Evolutionary conservation across 2,113 vertebrate genomes (phyloP).

Genomic region (Chinchilla lanigera): DNA sequence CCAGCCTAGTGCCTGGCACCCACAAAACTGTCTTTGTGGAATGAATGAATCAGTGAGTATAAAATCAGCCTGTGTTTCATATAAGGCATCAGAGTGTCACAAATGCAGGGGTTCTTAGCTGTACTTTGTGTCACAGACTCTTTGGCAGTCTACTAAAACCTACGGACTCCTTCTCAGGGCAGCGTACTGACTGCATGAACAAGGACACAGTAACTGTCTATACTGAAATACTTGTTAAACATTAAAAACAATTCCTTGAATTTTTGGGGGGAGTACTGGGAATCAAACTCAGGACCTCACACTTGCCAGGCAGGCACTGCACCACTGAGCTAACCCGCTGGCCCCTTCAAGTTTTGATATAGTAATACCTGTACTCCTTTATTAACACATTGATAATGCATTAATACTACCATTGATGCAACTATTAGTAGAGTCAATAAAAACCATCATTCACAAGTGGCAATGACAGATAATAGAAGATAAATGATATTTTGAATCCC

Average conservation of each 20-base stretch:
- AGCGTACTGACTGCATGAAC: not conserved
- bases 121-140: not conserved
- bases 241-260: not conserved
- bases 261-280: not conserved
- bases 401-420: not conserved
- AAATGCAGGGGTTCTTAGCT: not conserved
- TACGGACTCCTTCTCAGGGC: not conserved
- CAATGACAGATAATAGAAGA: not conserved
- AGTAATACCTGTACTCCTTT: not conserved
- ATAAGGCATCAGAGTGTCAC: not conserved
- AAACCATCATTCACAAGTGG: not conserved
- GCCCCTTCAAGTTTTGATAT: not conserved
- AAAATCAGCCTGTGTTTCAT: not conserved
- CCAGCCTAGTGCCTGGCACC: not conserved
- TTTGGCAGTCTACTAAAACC: not conserved
- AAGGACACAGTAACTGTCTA: not conserved
- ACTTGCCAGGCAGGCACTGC: too few relatives aligned
- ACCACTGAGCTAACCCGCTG: too few relatives aligned
- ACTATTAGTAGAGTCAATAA: not conserved
- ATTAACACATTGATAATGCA: not conserved
- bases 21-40: not conserved
- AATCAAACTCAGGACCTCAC: too few relatives aligned
- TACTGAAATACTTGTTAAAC: not conserved
- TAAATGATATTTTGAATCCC: not conserved
- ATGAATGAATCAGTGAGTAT: not conserved